phyloP scores from a whole-genome alignment of 2,797 vertebrate species.

The Pseudocheirus occidentalis region DNA sequence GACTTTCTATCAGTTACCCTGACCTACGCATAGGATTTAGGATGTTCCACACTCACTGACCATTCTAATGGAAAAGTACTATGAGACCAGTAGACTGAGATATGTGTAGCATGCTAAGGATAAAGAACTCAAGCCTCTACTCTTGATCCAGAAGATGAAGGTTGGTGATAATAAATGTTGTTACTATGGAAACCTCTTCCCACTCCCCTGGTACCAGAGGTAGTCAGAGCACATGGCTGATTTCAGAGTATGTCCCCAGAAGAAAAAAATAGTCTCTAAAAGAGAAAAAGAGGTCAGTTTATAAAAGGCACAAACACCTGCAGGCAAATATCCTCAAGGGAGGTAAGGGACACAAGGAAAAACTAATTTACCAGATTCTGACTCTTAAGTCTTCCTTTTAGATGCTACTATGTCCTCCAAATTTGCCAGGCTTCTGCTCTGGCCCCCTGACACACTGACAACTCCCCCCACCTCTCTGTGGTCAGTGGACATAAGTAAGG shows the following conservation, averaged over 20 bases:
- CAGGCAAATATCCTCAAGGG: not conserved
- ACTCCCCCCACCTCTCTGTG: not conserved
- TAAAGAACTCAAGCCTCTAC: constrained; percentile 6
- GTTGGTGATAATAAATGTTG: not conserved
- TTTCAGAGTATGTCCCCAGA: not conserved
- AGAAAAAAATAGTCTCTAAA: not conserved
- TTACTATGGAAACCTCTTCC: constrained; percentile 69
- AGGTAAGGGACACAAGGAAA: not conserved
- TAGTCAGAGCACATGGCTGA: not conserved
- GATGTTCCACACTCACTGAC: not conserved
- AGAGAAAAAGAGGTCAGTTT: constrained; percentile 16
- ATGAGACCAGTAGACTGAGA: constrained; percentile 3
- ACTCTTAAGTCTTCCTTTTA: not conserved
- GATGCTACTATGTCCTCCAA: not conserved
- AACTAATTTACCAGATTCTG: not conserved
- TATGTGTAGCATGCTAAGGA: constrained; percentile 11
- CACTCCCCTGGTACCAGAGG: not conserved
- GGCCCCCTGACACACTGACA: not conserved
- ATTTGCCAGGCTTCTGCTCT: not conserved
- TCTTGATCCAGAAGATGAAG: constrained; percentile 6
- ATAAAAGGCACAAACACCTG: not conserved
- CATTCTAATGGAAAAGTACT: not conserved
- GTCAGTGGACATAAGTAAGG: not conserved
- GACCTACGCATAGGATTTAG: not conserved
- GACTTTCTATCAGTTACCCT: not conserved